These are phyloP conservation scores for Yponomeuta sedellus DNA, from an alignment of 2,888 invertebrate genomes.

Conservation along the genomic window DNA sequence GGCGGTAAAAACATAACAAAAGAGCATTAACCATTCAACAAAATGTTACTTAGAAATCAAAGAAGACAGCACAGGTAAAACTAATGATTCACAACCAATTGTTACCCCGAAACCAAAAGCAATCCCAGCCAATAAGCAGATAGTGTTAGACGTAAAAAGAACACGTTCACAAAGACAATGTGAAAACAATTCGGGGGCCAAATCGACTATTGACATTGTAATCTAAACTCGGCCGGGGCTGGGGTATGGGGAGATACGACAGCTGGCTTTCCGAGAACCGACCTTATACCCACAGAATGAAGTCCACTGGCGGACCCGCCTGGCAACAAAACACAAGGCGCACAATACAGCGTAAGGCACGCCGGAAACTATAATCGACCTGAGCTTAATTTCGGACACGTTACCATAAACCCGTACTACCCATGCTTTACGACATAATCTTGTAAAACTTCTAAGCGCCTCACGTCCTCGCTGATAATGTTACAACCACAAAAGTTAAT, in stretches of 20 bases:
- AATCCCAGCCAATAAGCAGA: neutral
- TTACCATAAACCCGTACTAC: conserved; percentile 30
- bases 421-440: conserved; percentile 34
- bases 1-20: neutral
- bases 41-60: neutral
- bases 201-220: conserved; percentile 59
- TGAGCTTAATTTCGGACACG: conserved; percentile 46
- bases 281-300: conserved; percentile 44
- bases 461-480: neutral
- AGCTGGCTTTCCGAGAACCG: conserved; percentile 52
- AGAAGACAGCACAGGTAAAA: neutral
- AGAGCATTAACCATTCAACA: neutral
- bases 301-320: conserved; percentile 29
- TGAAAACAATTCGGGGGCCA: conserved; percentile 40
- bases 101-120: neutral
- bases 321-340: conserved; percentile 38
- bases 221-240: conserved; percentile 44
- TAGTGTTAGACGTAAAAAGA: conserved; percentile 21
- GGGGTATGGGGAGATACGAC: conserved; percentile 33
- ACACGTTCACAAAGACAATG: conserved; percentile 30
- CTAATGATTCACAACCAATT: conserved; percentile 8
- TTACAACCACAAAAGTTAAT: neutral
- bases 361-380: conserved; percentile 66
- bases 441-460: neutral
- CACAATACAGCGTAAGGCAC: conserved; percentile 54